phyloP scores from a whole-genome alignment of 2,888 invertebrate species.

The Dastarcus helophoroides region DNA sequence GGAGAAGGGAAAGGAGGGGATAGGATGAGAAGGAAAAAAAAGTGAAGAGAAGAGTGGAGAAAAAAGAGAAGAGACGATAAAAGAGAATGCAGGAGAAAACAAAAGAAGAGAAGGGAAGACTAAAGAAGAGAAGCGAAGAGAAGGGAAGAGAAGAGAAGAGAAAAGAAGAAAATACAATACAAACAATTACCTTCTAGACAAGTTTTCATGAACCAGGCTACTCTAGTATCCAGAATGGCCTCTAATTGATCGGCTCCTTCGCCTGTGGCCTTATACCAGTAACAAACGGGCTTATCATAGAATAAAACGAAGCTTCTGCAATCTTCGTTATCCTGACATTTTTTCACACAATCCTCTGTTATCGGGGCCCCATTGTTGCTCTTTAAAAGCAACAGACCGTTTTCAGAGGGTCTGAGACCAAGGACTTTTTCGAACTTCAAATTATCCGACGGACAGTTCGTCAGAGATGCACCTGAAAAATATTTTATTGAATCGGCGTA shows the following conservation, averaged over 20 bases:
- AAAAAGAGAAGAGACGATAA: no score
- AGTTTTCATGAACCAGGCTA: conserved; percentile 53
- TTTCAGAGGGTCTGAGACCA: conserved; percentile 27
- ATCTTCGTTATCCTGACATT: conserved; percentile 25
- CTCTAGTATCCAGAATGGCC: conserved; percentile 42
- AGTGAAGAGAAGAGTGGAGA: no score
- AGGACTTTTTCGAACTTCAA: conserved; percentile 34
- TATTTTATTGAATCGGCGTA: no score
- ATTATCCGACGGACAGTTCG: conserved; percentile 26
- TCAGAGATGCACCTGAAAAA: conserved; percentile 21
- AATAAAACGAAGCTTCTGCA: conserved; percentile 33
- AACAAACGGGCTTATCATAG: conserved; percentile 31
- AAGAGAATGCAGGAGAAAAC: no score
- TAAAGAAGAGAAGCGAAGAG: no score
- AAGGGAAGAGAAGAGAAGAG: background rate
- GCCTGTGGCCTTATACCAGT: conserved; percentile 24
- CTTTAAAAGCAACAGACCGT: conserved; percentile 22
- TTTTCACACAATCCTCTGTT: conserved; percentile 30
- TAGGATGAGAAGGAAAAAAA: no score
- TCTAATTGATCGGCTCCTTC: no score
- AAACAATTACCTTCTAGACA: conserved; percentile 44
- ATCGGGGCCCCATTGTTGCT: conserved; percentile 23
- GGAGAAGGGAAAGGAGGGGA: no score
- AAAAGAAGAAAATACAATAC: background rate
- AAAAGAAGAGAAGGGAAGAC: no score